phyloP scores from a whole-genome alignment of 2,888 invertebrate species.

The Zaprionus obscuricornis region DNA sequence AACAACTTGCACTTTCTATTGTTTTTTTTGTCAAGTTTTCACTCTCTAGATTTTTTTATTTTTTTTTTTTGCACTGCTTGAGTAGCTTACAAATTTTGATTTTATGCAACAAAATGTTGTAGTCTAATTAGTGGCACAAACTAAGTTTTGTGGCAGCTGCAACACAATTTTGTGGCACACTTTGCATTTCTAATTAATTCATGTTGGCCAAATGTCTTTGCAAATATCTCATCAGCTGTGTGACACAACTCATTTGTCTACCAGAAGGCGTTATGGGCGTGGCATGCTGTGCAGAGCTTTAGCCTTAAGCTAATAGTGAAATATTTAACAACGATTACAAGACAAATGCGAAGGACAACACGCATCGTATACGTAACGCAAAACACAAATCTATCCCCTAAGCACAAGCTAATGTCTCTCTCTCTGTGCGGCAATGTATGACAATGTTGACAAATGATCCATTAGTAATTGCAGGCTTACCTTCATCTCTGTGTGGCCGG shows the following conservation, averaged over 20 bases:
- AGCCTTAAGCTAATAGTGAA: conserved; percentile 43
- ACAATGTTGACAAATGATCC: conserved; percentile 37
- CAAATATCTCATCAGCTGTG: conserved; percentile 23
- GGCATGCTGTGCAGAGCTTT: conserved; percentile 17
- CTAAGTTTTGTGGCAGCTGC: conserved; percentile 16
- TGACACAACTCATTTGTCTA: conserved; percentile 59
- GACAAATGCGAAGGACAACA: background rate
- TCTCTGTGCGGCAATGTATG: background rate
- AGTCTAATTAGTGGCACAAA: conserved; percentile 39
- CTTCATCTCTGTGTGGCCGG: conserved; percentile 81
- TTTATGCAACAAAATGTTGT: conserved; percentile 10
- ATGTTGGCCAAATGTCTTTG: conserved; percentile 33
- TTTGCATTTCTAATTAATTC: conserved; percentile 62
- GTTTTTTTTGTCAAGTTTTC: background rate
- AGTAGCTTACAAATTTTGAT: conserved; percentile 1
- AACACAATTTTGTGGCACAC: conserved; percentile 13
- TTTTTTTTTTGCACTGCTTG: conserved; percentile 6
- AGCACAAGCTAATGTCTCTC: conserved; percentile 5
- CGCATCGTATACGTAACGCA: conserved; percentile 16
- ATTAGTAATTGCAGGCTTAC: conserved; percentile 57
- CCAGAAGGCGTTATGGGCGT: background rate
- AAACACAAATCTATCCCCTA: conserved; percentile 2
- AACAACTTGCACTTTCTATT: background rate
- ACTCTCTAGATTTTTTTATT: background rate
- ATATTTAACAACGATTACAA: conserved; percentile 66